Evolutionary conservation across 2,888 invertebrate species (phyloP).

Genomic region (Acrocyrtus sp.): DNA sequence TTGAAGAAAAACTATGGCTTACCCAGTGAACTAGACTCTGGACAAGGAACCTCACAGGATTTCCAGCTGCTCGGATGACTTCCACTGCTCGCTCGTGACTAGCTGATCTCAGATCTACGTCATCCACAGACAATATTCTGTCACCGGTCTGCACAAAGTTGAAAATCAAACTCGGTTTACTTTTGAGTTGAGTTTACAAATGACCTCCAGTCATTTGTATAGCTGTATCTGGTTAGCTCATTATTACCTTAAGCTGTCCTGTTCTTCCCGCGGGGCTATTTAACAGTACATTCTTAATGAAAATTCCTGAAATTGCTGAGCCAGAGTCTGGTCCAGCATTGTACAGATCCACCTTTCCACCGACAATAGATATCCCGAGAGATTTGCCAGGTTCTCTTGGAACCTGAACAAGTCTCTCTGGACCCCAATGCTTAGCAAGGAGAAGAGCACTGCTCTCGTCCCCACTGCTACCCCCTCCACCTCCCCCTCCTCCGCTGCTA

Average conservation of each 20-base stretch:
- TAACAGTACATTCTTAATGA: constrained; percentile 93
- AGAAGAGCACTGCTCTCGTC: constrained; percentile 66
- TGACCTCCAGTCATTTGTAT: background rate
- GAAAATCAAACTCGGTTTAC: constrained; percentile 20
- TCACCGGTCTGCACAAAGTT: constrained; percentile 79
- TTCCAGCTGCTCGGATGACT: constrained; percentile 89
- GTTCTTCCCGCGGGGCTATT: constrained; percentile 93
- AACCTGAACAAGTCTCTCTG: constrained; percentile 79
- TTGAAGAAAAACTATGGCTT: constrained; percentile 65
- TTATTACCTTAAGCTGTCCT: constrained; percentile 82
- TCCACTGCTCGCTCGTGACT: constrained; percentile 95
- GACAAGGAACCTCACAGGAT: constrained; percentile 88
- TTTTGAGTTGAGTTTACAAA: background rate
- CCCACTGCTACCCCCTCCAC: constrained; percentile 47
- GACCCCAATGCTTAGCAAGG: constrained; percentile 84
- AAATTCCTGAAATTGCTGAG: constrained; percentile 88
- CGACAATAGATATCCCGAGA: constrained; percentile 96
- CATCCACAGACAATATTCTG: constrained; percentile 90
- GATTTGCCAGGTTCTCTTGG: constrained; percentile 80
- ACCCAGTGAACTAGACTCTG: constrained; percentile 84
- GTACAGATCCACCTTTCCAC: constrained; percentile 89
- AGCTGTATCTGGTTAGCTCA: no score
- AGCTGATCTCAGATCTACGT: constrained; percentile 87
- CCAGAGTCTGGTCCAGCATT: constrained; percentile 76
- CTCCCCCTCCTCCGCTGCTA: constrained; percentile 21